These are phyloP conservation scores for Helarctos malayanus DNA, from an alignment of 2,797 vertebrate species.

Conservation along the genomic window DNA sequence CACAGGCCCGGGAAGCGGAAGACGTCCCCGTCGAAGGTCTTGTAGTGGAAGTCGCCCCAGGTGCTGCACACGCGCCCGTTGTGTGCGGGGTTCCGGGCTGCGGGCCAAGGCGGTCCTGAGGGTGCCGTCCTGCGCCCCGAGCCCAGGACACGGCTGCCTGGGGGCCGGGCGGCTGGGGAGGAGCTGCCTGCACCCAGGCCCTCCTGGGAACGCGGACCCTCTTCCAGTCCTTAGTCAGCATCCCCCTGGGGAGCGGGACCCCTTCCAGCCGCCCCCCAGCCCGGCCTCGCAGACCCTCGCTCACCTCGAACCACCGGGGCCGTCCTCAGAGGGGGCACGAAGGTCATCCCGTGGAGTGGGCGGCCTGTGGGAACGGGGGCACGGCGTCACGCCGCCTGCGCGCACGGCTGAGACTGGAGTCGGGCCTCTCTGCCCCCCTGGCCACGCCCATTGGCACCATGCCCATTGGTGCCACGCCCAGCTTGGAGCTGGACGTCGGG, in stretches of 20 bases:
- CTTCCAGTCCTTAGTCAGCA: rapidly evolving
- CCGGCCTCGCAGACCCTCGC: background rate
- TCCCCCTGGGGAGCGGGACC: rapidly evolving
- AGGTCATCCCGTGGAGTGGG: slow-evolving; percentile 56
- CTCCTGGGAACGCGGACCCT: background rate
- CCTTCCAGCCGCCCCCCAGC: background rate
- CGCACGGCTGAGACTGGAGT: background rate
- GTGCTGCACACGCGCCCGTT: slow-evolving; percentile 89
- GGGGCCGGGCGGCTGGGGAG: rapidly evolving
- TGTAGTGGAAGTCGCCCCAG: slow-evolving; percentile 90
- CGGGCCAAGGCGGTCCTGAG: background rate
- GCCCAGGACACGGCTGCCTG: rapidly evolving
- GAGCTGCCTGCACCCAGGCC: background rate
- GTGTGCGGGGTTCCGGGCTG: slow-evolving; percentile 87
- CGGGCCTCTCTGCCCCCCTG: background rate
- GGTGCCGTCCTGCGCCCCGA: rapidly evolving
- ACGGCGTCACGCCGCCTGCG: rapidly evolving
- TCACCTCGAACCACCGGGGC: slow-evolving; percentile 85
- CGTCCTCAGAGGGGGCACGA: slow-evolving; percentile 81
- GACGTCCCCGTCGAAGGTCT: slow-evolving; percentile 90
- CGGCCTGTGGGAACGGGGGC: background rate
- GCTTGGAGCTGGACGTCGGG: background rate
- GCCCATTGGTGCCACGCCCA: rapidly evolving
- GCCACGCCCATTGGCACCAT: rapidly evolving
- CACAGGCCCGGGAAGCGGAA: slow-evolving; percentile 90